Conservation (phyloP, 92 coral and sea anemone genomes). For the Epizoanthus illoricatus region DNA sequence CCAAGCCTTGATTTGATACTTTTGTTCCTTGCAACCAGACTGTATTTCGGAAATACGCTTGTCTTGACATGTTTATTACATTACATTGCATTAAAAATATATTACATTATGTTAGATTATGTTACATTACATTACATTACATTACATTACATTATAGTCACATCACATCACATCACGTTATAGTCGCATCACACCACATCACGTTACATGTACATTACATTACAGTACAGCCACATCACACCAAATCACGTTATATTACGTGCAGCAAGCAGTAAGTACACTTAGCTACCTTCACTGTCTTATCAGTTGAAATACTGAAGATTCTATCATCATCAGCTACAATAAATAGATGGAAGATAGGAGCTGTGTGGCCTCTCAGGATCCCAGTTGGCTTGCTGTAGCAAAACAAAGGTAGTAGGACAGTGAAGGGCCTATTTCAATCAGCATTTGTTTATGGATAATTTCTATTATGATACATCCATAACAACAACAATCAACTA, state of each 20-base stretch:
- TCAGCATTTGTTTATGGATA: background rate
- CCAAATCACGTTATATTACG: background rate
- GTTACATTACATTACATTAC: no score
- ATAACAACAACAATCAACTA: background rate
- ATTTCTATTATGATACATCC: background rate
- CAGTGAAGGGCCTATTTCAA: background rate
- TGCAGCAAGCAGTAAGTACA: background rate
- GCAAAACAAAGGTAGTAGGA: background rate
- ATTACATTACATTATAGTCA: no score
- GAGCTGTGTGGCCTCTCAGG: constrained; percentile 99
- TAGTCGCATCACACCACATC: no score
- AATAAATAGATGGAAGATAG: constrained; percentile 89
- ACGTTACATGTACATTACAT: no score
- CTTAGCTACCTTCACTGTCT: constrained; percentile 83
- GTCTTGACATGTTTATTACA: no score
- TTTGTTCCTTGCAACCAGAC: no score
- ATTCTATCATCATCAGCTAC: constrained; percentile 91
- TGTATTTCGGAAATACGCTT: no score
- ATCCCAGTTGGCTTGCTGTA: constrained; percentile 94
- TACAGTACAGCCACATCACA: no score
- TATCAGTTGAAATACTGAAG: constrained; percentile 94
- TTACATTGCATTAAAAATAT: no score
- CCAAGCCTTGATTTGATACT: no score
- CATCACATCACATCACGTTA: no score
- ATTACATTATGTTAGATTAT: no score